Percentiles rank a stretch among this genome's conserved stretches.
Conservation (phyloP, 2,113 vertebrate species). For the Atractosteus spatula region DNA sequence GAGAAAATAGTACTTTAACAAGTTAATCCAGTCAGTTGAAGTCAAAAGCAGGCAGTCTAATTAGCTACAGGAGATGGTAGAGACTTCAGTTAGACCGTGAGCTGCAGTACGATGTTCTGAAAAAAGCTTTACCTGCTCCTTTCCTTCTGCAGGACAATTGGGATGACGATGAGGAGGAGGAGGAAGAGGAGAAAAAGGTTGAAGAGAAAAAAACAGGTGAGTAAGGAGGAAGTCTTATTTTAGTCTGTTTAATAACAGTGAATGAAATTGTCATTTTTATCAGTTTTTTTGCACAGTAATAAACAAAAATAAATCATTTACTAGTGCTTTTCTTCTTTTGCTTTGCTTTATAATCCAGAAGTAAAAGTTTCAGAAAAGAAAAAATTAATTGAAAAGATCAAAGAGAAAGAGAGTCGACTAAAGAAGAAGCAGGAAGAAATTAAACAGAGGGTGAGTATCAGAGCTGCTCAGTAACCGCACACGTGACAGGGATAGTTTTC, state of each 20-base stretch:
- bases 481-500: too few relatives aligned
- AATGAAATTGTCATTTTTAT: too few relatives aligned
- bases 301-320: neutral
- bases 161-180: conserved; percentile 86
- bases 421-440: conserved; percentile 86
- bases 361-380: conserved; percentile 90
- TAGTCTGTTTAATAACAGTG: neutral
- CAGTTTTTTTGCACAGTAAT: neutral
- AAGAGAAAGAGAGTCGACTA: conserved; percentile 87
- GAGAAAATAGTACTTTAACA: neutral
- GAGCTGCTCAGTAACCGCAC: too few relatives aligned
- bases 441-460: conserved; percentile 64
- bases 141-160: conserved; percentile 85
- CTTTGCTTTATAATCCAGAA: conserved; percentile 57
- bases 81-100: too few relatives aligned
- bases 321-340: neutral
- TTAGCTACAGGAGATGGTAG: too few relatives aligned
- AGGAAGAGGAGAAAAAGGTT: conserved; percentile 64
- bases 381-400: conserved; percentile 92
- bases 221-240: conserved; percentile 7
- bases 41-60: neutral
- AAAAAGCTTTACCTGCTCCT: neutral
- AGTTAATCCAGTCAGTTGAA: neutral
- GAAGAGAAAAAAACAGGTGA: conserved; percentile 70
- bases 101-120: neutral